Evolutionary conservation across 2,797 vertebrate species (phyloP).

Genomic region (Denticeps clupeoides): DNA sequence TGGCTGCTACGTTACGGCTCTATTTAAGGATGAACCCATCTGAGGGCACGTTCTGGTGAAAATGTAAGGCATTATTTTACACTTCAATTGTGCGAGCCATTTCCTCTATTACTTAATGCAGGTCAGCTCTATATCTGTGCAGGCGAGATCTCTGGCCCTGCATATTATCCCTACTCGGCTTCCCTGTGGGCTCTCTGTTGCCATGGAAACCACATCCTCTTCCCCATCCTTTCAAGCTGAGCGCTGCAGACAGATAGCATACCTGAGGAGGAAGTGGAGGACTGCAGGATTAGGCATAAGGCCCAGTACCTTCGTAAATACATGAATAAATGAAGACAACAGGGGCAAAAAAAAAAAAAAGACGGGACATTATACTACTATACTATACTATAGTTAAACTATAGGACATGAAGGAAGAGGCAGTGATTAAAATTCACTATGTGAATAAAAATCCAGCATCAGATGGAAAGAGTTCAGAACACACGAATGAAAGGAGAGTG

Average conservation of each 20-base stretch:
- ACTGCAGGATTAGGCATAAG: constrained; percentile 18
- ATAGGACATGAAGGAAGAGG: not conserved
- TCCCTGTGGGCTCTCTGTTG: constrained; percentile 50
- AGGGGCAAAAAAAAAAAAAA: too few species aligned
- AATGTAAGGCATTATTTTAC: too few species aligned
- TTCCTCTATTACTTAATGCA: not conserved
- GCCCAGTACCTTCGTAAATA: constrained; percentile 9
- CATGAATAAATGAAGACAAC: constrained; percentile 21
- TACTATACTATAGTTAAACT: too few species aligned
- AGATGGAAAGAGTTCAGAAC: constrained; percentile 18
- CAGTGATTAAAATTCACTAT: too few species aligned
- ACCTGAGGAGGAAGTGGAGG: constrained; percentile 38
- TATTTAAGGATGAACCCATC: too few species aligned
- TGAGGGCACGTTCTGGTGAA: too few species aligned
- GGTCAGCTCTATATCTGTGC: constrained; percentile 13
- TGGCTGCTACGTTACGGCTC: too few species aligned
- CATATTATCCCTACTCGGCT: constrained; percentile 25
- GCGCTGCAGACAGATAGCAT: constrained; percentile 26
- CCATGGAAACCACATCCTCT: constrained; percentile 51
- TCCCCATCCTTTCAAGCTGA: constrained; percentile 30
- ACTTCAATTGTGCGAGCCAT: too few species aligned
- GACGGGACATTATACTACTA: too few species aligned
- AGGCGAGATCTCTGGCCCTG: constrained; percentile 15
- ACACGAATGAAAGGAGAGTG: not conserved
- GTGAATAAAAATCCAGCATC: too few species aligned